Evolutionary conservation across 2,888 invertebrate genomes (phyloP).

Genomic region (Plebejus argus): DNA sequence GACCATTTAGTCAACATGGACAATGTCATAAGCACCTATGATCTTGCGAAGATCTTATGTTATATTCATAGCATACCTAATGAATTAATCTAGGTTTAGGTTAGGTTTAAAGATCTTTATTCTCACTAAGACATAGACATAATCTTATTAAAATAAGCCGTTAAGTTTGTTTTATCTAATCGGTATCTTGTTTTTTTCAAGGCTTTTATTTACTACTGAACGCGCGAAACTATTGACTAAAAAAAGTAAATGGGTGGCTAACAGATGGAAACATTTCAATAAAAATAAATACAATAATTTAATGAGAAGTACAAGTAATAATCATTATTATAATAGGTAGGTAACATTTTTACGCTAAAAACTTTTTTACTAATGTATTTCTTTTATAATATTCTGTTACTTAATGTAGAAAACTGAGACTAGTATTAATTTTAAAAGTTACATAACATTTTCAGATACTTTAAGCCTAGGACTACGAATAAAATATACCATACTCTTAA

Average conservation of each 20-base stretch:
- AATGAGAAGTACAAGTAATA: constrained; percentile 14
- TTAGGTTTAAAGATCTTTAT: too few species aligned
- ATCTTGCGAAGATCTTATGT: too few species aligned
- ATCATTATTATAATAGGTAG: constrained; percentile 28
- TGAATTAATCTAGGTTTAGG: too few species aligned
- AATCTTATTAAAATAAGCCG: not conserved
- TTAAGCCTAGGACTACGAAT: not conserved
- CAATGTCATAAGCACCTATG: too few species aligned
- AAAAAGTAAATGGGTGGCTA: constrained; percentile 45
- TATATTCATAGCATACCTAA: too few species aligned
- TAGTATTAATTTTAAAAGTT: not conserved
- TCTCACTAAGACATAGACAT: too few species aligned
- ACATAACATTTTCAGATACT: constrained; percentile 38
- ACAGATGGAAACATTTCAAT: constrained; percentile 49
- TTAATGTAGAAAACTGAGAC: too few species aligned
- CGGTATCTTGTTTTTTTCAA: constrained; percentile 25
- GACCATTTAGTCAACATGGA: too few species aligned
- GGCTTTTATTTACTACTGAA: constrained; percentile 41
- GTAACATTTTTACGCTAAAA: not conserved
- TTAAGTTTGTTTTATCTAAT: not conserved
- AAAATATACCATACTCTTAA: not conserved
- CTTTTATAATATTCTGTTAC: too few species aligned
- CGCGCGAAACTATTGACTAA: constrained; percentile 42
- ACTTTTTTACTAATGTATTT: constrained; percentile 9
- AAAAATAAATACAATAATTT: constrained; percentile 43